Base-by-base conservation (phyloP, 2,113 vertebrate species). In the Myrmophylax atrothorax region DNA sequence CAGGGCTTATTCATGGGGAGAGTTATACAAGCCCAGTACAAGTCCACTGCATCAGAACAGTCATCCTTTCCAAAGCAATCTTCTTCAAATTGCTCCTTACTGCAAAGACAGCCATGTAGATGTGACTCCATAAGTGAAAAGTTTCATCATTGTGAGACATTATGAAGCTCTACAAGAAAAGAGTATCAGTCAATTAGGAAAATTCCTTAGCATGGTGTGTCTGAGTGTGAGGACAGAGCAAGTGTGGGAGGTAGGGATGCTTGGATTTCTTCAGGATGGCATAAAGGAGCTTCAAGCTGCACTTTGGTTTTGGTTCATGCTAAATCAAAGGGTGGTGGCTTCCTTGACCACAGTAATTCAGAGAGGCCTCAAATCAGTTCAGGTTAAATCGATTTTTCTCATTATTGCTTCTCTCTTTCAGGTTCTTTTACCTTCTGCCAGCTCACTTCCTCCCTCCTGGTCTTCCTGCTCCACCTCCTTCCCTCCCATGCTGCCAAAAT, bases 71-170 rank as follows among this genome's bases (percentile, higher is more conserved):
- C 47, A 72, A 59, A 94, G 52, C 9, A 63, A 14, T 5, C 23
- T 2, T 1, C 47, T 59, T 14, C 63, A 31, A 75, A n/a, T 3
- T 35, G 44, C 18, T 92, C 73, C 96, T 97, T 96, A 96, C 96
- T 29, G 90, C 80, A 68, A 96, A 60, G 60, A 68, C 44, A 13
- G 86, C 7, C 25, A 94, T 0, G n/a, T 75, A 84, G 86, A 84
- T 1, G 15, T 4, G 3, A 40, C 5, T 24, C 90, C 35, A 17
- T 0, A 5, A 7, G 5, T 69, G n/a, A 2, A 2, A 6, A 10
- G 7, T 1, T 2, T 0, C 4, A 0, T 6, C 0, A 3, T 0
- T 0, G 0, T 59, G 2, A 18, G 53, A 33, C 0, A 5, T 0
- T 0, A 14, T 4, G 29, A 18, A 52, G 19, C 1, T 2, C 95